Conservation (phyloP, 2,888 invertebrate genomes). For the Melieria crassipennis region DNA sequence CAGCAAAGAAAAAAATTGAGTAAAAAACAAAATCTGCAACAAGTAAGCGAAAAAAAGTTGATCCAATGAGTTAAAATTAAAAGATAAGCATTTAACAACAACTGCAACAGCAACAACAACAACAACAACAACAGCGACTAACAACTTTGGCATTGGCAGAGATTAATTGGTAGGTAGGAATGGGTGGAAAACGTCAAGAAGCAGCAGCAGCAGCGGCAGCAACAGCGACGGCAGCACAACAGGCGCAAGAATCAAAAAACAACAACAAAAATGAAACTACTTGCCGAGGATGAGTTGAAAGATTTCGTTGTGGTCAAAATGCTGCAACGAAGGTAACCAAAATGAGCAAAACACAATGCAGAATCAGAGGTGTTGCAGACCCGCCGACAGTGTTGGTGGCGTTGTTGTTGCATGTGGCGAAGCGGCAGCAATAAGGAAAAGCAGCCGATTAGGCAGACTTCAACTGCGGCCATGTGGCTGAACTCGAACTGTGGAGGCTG, state of each 20-base stretch:
- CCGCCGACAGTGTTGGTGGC: too few species aligned
- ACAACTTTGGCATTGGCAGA: slow-evolving; percentile 64
- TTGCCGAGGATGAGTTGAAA: slow-evolving; percentile 6
- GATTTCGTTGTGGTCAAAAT: background rate
- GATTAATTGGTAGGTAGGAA: slow-evolving; percentile 63
- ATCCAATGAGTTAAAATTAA: slow-evolving; percentile 55
- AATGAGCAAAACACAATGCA: background rate
- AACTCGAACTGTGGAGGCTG: too few species aligned
- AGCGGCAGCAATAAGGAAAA: too few species aligned
- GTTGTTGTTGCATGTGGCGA: too few species aligned
- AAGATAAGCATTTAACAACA: slow-evolving; percentile 64
- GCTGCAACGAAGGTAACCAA: background rate
- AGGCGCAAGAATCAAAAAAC: slow-evolving; percentile 22
- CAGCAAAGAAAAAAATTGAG: background rate
- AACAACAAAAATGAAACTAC: slow-evolving; percentile 42
- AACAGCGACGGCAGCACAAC: too few species aligned
- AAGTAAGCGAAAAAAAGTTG: background rate
- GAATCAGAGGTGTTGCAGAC: background rate
- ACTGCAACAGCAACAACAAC: slow-evolving; percentile 42
- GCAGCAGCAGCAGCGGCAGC: slow-evolving; percentile 14
- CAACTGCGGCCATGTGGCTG: too few species aligned
- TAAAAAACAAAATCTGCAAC: background rate
- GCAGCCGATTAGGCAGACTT: too few species aligned
- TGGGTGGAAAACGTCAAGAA: slow-evolving; percentile 46
- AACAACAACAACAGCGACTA: slow-evolving; percentile 42